phyloP scores from a whole-genome alignment of 2,888 invertebrate species.

The Troides oblongomaculatus region DNA sequence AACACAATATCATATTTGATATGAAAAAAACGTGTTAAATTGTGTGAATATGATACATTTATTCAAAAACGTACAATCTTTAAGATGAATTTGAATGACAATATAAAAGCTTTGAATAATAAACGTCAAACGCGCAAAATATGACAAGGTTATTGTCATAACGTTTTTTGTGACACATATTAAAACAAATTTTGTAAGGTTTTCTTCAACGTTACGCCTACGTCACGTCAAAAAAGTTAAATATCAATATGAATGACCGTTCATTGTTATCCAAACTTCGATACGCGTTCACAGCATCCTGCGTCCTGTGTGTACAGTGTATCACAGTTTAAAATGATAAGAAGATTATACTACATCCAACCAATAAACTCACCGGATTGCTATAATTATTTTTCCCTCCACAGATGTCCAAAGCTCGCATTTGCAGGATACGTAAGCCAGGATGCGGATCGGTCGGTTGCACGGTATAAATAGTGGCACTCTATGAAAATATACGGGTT shows the following conservation, averaged over 20 bases:
- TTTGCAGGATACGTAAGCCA: slow-evolving; percentile 51
- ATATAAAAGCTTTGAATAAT: no score
- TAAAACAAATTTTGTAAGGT: background rate
- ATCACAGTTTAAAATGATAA: slow-evolving; percentile 33
- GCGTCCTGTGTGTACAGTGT: slow-evolving; percentile 27
- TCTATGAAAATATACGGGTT: slow-evolving; percentile 52
- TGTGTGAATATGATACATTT: background rate
- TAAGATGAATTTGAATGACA: background rate
- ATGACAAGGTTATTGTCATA: background rate
- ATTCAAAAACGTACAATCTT: background rate
- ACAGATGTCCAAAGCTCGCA: slow-evolving; percentile 59
- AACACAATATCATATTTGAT: slow-evolving; percentile 3
- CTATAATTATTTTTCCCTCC: slow-evolving; percentile 70
- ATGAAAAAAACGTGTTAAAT: background rate
- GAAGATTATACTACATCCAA: slow-evolving; percentile 39
- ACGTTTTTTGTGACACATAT: background rate
- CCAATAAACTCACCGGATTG: slow-evolving; percentile 69
- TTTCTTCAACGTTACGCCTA: background rate
- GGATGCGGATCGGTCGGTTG: slow-evolving; percentile 53
- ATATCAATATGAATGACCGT: slow-evolving; percentile 11
- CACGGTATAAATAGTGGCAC: slow-evolving; percentile 50
- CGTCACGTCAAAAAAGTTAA: background rate
- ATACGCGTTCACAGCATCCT: slow-evolving; percentile 27
- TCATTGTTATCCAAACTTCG: slow-evolving; percentile 27
- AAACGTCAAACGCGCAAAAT: background rate